Evolutionary conservation across 2,797 vertebrate genomes (phyloP), one percentile per base, ranked within the genome.

Genomic region (Epinephelus awoara): DNA sequence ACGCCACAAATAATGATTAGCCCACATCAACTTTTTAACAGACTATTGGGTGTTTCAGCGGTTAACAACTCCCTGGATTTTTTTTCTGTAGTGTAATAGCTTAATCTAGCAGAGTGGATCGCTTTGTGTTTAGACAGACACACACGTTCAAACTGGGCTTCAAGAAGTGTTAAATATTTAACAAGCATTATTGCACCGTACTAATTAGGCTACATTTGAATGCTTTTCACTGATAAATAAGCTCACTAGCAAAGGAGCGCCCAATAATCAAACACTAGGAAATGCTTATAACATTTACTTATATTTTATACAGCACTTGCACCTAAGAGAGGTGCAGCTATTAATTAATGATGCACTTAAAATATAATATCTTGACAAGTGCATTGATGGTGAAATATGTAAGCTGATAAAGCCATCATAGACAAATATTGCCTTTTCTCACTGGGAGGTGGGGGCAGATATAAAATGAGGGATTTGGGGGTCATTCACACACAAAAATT

Each of bases 1-100:
- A 85, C 18, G 55, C 72, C 47, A 86, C 77, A 72, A 90, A 89
- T 89, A 85, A 88, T 71, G 83, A 93, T 88, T 74, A 84, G 74
- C n/a, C 47, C 65, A 5, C n/a, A 78, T 85, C 62, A 79, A 52
- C 52, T 80, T 64, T 57, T 62, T 63, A 5, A n/a, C 7, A 63
- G 51, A 63, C 73, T 73, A 79, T 19, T 12, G 11, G 34, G 65
- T 29, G 18, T 55, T 57, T 23, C 23, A 11, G 18, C 18, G 27
- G 9, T 29, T 49, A 12, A 15, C 19, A 21, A 1, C 17, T 44
- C 38, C n/a, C 2, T 15, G 4, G 17, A 54, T 25, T 42, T 12
- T 25, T 23, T 6, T 29, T 58, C 56, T 15, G 19, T 25, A 3
- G n/a, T 61, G 19, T 38, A n/a, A 72, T 8, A 29, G 46, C 55